Base-by-base conservation (phyloP, 2,888 invertebrate genomes). In the Eustalomyia histrio region DNA sequence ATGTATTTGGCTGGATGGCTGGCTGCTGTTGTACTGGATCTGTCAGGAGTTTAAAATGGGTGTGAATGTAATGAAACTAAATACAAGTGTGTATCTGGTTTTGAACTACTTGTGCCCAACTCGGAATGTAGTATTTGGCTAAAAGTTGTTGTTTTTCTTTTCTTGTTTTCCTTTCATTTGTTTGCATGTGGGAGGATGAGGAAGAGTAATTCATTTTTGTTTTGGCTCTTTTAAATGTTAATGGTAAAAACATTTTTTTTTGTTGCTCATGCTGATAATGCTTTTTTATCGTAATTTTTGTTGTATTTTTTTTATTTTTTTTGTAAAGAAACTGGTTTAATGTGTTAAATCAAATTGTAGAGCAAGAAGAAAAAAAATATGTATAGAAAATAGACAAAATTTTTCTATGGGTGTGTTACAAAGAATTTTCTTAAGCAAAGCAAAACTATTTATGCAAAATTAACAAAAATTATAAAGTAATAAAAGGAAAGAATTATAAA, bases 371-470 rank as follows among this genome's bases (percentile, higher is more conserved):
- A 47, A 47, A 21, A 53, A 64, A 60, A 55, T 50, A 43, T 65
- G 53, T 73, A 67, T 68, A 72, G 60, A 68, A 72, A 64, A 72
- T 73, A 71, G 6, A 72, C 18, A 72, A 47, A 68, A 52, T 72
- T 68, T 72, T 76, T 73, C 67, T 39, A 58, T 74, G 81, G 81
- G 81, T 78, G 81, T 81, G 81, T 81, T 76, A 69, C 47, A 58
- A 16, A 69, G 29, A 69, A 29, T 12, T 24, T 39, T 39, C 12
- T 3, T 35, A 12, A 47, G 12, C 12, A 68, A 39, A 57, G 14
- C 21, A 7, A 7, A 57, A 57, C 14, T 6, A n/a, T n/a, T 47
- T n/a, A 47, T 14, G n/a, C 14, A 47, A 47, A 47, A 47, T n/a
- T 47, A n/a, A 39, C 14, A 14, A n/a, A n/a, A 47, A 47, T 14